Percentiles rank a stretch among this genome's conserved stretches.
These are phyloP conservation scores for Fissipunctia ypsillon DNA, from an alignment of 2,888 invertebrate species.

Conservation along the genomic window DNA sequence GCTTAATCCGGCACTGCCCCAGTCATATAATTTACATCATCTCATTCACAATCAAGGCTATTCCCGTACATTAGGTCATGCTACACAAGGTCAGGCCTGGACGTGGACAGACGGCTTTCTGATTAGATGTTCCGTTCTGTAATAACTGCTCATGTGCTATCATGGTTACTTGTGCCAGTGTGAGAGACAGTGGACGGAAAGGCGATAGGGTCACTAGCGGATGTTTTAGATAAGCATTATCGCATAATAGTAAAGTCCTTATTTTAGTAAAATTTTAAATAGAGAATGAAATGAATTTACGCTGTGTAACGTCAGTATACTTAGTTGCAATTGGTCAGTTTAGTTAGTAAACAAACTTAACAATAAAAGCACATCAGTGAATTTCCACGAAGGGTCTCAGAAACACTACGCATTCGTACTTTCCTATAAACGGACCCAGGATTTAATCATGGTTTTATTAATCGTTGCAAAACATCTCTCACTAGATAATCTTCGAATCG, in stretches of 20 bases:
- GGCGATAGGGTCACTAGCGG: conserved; percentile 36
- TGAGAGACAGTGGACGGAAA: conserved; percentile 46
- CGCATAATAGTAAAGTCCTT: neutral
- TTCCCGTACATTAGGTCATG: conserved; percentile 53
- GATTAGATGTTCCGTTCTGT: conserved; percentile 62
- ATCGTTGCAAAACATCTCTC: neutral
- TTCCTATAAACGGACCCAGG: neutral
- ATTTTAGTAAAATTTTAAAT: conserved; percentile 3
- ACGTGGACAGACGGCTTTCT: conserved; percentile 52
- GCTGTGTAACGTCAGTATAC: neutral
- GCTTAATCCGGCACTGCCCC: too few relatives aligned
- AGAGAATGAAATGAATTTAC: neutral
- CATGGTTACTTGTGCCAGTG: conserved; percentile 19
- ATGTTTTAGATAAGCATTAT: conserved; percentile 42
- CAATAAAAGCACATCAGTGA: neutral
- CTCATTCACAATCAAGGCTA: conserved; percentile 43
- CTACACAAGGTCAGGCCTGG: conserved; percentile 55
- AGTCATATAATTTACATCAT: conserved; percentile 37
- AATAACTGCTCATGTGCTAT: conserved; percentile 36
- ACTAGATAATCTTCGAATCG: neutral
- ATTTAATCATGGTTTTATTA: neutral
- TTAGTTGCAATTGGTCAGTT: neutral
- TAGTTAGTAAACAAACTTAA: neutral
- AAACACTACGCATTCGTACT: neutral
- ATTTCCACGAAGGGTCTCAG: neutral